Base-by-base conservation (phyloP, 2,888 invertebrate genomes). In the Frankliniella fusca region DNA sequence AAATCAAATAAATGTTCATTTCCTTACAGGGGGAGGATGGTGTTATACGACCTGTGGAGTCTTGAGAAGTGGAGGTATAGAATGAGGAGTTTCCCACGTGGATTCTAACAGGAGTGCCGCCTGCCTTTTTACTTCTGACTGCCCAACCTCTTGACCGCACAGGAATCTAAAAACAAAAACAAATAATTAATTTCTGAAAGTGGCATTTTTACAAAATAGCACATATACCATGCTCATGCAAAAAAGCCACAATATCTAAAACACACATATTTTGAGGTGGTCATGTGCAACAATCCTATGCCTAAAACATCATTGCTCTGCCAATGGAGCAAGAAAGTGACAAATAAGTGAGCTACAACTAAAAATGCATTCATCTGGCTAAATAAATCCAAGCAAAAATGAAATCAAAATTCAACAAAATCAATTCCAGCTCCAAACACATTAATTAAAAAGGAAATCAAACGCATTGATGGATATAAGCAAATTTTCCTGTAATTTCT, bases 91-190 rank as follows among this genome's bases (percentile, higher is more conserved):
- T 86, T 38, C 86, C 86, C 80, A 86, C 86, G n/a, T 86, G 81
- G 28, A 86, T 85, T 23, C 85, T 84, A 0, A 86, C 84, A 65
- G 83, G 80, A n/a, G 84, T 50, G 38, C 83, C 50, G 38, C 76
- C 49, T 81, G 82, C 83, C 82, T 91, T 92, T 85, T 92, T 92
- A 83, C 90, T 89, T 80, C 92, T 88, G 48, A 92, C 89, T 28
- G 92, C 92, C 93, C 93, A 93, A 23, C 92, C 92, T 50, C 93
- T 88, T 0, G 92, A 92, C 84, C 93, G 89, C 11, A 93, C 90
- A 0, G 93, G 93, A 82, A 92, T 90, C 87, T 90, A 48, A 8
- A 85, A 81, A 79, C 38, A 82, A 81, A 83, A 54, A 54, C 50
- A 80, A 83, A 38, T 3, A 38, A 38, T 38, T 61, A 11, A 7